These are phyloP conservation scores for Cerceris ruficornis DNA, from an alignment of 2,888 invertebrate species.

Conservation along the genomic window DNA sequence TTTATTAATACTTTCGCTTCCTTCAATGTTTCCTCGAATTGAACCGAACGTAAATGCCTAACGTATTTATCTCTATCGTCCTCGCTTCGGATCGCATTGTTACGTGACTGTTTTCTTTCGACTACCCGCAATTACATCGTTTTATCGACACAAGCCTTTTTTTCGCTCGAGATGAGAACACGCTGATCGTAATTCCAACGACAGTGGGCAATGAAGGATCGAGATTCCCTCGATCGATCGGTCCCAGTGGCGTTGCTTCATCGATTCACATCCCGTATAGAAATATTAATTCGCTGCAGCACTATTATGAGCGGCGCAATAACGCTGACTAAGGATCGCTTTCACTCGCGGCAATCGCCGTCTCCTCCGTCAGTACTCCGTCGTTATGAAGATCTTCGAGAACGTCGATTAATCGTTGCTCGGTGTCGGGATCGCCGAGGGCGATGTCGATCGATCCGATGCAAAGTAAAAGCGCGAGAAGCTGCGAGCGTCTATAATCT, in stretches of 20 bases:
- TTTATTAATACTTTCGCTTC: slow-evolving; percentile 24
- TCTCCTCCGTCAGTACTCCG: slow-evolving; percentile 85
- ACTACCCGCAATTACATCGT: slow-evolving; percentile 51
- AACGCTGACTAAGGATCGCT: slow-evolving; percentile 53
- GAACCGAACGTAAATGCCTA: slow-evolving; percentile 44
- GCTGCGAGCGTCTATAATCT: slow-evolving; percentile 86
- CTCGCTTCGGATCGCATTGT: slow-evolving; percentile 22
- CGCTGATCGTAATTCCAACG: slow-evolving; percentile 34
- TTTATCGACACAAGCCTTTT: slow-evolving; percentile 49
- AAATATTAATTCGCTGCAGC: slow-evolving; percentile 56
- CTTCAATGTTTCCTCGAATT: slow-evolving; percentile 21
- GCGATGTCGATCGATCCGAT: slow-evolving; percentile 92
- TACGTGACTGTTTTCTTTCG: slow-evolving; percentile 38
- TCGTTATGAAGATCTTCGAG: slow-evolving; percentile 88
- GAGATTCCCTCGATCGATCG: slow-evolving; percentile 24
- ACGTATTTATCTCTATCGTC: slow-evolving; percentile 35
- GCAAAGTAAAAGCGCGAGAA: slow-evolving; percentile 89
- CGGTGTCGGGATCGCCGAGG: slow-evolving; percentile 89
- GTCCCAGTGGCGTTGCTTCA: slow-evolving; percentile 20
- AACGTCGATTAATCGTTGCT: slow-evolving; percentile 88
- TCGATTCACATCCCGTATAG: slow-evolving; percentile 53
- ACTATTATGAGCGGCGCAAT: slow-evolving; percentile 47
- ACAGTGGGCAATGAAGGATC: slow-evolving; percentile 3
- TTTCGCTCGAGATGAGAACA: slow-evolving; percentile 37
- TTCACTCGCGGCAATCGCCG: slow-evolving; percentile 52